phyloP scores from a whole-genome alignment of 2,797 vertebrate genomes.

The Odontamblyopus rebecca region DNA sequence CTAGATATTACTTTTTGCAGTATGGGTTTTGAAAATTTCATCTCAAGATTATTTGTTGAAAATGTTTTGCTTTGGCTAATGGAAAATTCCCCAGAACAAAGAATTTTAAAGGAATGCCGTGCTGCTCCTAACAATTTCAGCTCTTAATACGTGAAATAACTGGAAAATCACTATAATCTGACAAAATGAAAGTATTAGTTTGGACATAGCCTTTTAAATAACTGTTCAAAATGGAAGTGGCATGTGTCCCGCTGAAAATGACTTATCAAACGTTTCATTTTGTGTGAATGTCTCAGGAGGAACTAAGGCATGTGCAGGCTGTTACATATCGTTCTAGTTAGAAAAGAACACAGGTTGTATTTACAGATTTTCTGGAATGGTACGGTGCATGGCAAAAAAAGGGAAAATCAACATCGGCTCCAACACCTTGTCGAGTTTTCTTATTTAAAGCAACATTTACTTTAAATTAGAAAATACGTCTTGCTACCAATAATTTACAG shows the following conservation, averaged over 20 bases:
- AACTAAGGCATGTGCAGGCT: conserved; percentile 82
- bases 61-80: neutral
- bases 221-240: conserved; percentile 35
- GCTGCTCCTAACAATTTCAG: neutral
- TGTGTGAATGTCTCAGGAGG: conserved; percentile 29
- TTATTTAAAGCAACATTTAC: neutral
- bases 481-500: neutral
- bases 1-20: too few relatives aligned
- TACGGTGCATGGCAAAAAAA: conserved; percentile 4
- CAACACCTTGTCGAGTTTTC: too few relatives aligned
- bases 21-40: too few relatives aligned
- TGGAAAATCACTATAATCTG: neutral
- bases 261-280: conserved; percentile 33
- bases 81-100: neutral
- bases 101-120: neutral
- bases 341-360: conserved; percentile 73
- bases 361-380: conserved; percentile 58
- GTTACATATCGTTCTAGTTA: conserved; percentile 71
- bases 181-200: conserved; percentile 1
- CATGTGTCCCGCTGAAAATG: conserved; percentile 31
- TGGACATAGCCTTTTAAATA: conserved; percentile 1
- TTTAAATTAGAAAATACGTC: neutral
- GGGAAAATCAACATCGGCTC: neutral
- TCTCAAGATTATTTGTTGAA: neutral
- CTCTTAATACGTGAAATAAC: neutral